These are phyloP conservation scores for Rafetus swinhoei DNA, from an alignment of 2,113 vertebrate genomes.

Conservation along the genomic window DNA sequence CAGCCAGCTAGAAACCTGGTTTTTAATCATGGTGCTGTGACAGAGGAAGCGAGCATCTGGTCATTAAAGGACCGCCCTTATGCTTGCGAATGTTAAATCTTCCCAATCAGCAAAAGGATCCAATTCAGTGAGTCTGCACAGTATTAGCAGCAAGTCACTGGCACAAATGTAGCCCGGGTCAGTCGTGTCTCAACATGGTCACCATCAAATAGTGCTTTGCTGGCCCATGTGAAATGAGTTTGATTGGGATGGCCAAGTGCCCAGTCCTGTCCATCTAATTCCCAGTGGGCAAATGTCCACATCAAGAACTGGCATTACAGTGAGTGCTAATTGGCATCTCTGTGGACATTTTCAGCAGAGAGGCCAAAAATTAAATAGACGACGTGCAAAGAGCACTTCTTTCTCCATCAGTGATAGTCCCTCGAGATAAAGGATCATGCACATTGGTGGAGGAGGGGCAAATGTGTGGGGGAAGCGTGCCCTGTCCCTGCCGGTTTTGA, in stretches of 20 bases:
- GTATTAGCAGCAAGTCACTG: not conserved
- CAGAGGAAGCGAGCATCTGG: not conserved
- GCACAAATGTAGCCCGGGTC: not conserved
- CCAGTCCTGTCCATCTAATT: not conserved
- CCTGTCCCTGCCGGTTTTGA: not conserved
- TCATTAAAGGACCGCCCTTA: not conserved
- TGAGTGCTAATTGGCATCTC: not conserved
- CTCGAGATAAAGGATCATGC: not conserved
- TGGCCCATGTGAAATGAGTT: not conserved
- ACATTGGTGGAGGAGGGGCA: not conserved
- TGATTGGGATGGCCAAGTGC: not conserved
- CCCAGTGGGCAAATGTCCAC: not conserved
- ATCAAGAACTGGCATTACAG: not conserved
- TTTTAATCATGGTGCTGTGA: not conserved
- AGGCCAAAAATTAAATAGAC: not conserved
- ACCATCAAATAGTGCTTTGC: not conserved
- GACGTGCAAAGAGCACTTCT: not conserved
- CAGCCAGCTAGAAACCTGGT: not conserved
- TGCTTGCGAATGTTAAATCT: not conserved
- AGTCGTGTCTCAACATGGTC: not conserved
- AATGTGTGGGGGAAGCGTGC: not conserved
- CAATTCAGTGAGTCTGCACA: not conserved
- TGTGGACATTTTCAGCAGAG: not conserved
- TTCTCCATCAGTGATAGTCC: not conserved
- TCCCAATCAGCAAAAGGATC: not conserved